These are phyloP conservation scores for Rhadinocentrus ornatus DNA, from an alignment of 2,797 vertebrate genomes.

Conservation along the genomic window DNA sequence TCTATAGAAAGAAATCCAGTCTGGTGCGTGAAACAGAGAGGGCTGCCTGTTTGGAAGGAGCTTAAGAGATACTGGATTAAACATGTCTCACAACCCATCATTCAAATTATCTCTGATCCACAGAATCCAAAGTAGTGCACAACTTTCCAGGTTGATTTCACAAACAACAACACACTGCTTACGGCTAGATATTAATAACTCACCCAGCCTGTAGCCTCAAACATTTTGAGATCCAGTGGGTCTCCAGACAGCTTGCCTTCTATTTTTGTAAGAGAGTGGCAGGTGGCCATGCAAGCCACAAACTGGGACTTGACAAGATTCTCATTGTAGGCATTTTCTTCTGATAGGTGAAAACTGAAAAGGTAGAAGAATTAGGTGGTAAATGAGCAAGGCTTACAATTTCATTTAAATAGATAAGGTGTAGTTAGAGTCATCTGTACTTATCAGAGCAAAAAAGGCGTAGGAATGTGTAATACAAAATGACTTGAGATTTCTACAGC, in stretches of 20 bases:
- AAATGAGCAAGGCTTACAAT: background rate
- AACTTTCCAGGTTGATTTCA: background rate
- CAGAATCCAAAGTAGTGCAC: background rate
- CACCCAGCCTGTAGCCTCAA: conserved; percentile 98
- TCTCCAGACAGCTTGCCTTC: conserved; percentile 96
- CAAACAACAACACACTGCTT: background rate
- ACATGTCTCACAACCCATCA: background rate
- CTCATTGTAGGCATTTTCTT: conserved; percentile 89
- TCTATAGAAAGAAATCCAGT: background rate
- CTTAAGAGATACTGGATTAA: background rate
- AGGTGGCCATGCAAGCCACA: conserved; percentile 97
- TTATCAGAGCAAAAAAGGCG: background rate
- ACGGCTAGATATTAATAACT: conserved; percentile 56
- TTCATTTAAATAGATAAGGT: background rate
- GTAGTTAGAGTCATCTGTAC: background rate
- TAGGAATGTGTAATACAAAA: background rate
- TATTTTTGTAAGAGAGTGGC: conserved; percentile 98
- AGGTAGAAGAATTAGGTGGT: background rate
- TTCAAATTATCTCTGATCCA: background rate
- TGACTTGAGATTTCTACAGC: background rate
- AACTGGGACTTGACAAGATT: conserved; percentile 93
- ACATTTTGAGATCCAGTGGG: conserved; percentile 98
- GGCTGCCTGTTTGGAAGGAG: background rate
- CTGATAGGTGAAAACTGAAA: conserved; percentile 89
- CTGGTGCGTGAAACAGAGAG: background rate